Conservation (phyloP, 2,113 vertebrate genomes). For the Mesoclemmys tuberculata region DNA sequence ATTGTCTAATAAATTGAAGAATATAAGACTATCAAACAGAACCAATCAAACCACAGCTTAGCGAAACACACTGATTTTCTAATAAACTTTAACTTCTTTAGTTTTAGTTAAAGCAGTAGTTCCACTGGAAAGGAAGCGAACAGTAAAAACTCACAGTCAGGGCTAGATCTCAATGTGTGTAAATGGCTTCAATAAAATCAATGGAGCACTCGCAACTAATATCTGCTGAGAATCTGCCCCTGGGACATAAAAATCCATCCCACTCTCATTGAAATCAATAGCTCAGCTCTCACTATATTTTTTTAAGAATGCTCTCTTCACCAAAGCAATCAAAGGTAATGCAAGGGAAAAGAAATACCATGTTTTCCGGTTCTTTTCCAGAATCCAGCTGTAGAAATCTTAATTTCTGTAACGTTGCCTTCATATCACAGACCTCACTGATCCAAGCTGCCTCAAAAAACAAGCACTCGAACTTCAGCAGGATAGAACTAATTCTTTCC, state of each 20-base stretch:
- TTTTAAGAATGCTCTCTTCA: background rate
- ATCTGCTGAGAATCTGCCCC: background rate
- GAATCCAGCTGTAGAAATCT: constrained; percentile 52
- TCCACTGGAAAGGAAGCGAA: background rate
- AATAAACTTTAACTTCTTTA: background rate
- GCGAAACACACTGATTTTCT: background rate
- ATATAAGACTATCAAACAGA: background rate
- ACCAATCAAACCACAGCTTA: background rate
- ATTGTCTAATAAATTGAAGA: background rate
- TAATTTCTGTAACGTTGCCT: background rate
- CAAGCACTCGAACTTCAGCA: background rate
- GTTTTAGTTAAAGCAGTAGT: background rate
- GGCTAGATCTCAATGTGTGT: background rate
- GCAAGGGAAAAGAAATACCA: constrained; percentile 16
- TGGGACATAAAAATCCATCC: background rate
- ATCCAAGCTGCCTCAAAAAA: fast-evolving
- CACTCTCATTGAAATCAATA: background rate
- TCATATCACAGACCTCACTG: background rate
- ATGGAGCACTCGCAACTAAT: background rate
- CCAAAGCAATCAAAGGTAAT: background rate
- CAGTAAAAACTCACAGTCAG: background rate
- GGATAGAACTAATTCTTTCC: background rate
- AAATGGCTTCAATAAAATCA: background rate
- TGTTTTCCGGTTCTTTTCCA: constrained; percentile 20
- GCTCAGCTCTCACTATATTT: background rate